Evolutionary conservation across 1,140 invertebrate genomes (phyloP), one percentile per base, ranked within the genome.

Genomic region (Drosophila ironensis): DNA sequence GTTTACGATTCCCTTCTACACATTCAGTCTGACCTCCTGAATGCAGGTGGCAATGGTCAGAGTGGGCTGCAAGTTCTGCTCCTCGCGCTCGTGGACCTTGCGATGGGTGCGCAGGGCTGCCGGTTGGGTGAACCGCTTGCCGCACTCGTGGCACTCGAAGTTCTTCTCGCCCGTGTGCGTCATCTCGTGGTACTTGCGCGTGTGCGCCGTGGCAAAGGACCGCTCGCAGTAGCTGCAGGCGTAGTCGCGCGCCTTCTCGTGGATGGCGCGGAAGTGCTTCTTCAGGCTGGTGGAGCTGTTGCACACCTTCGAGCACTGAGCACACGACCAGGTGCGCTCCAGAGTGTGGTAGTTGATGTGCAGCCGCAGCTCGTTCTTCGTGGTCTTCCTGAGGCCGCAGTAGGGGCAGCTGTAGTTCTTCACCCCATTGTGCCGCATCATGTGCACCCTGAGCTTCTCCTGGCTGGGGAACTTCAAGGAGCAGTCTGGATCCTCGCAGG

Each of bases 151-250:
- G 2, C 88, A 89, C 14, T 54, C 60, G 12, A 80, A 61, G n/a
- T 87, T 87, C 30, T 86, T 90, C 48, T 91, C 92, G 0, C 93
- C 93, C 14, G 88, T 89, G 50, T 89, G 88, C 0, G 56, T 89
- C 88, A 89, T 89, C 44, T 88, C 84, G 60, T 89, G 88, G 38
- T 89, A 87, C 14, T 87, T 88, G 1, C 80, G 48, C 0, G 88
- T 88, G 19, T 88, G 78, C 7, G 88, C 24, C 17, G 72, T 89
- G 54, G 72, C 88, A 19, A 89, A 89, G 0, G 44, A 69, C 3
- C 61, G 61, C 2, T 87, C 77, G 28, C 88, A 89, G 53, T 73
- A 73, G 16, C 67, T 63, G 46, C 88, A 89, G 3, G 77, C 67
- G 40, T 72, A 89, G 3, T 88, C 66, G 3, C 57, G 46, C 0